Percentiles rank a stretch among this genome's conserved stretches.
phyloP scores from a whole-genome alignment of 2,113 vertebrate species.

The Zosterops borbonicus region DNA sequence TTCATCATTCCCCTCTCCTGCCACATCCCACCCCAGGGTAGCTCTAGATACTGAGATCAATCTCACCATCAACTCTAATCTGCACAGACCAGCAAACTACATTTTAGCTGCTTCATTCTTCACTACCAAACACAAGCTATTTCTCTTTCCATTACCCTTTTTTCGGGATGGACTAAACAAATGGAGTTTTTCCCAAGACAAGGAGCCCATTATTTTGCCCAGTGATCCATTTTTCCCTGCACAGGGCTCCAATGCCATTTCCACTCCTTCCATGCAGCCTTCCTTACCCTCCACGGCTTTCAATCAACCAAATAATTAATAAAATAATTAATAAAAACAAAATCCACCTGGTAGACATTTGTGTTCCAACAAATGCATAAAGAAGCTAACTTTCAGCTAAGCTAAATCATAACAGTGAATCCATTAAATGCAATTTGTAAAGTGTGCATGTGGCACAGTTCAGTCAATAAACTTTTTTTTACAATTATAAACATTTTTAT shows the following conservation, averaged over 20 bases:
- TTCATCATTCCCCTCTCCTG: background rate
- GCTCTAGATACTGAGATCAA: background rate
- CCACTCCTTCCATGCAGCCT: background rate
- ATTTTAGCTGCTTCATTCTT: background rate
- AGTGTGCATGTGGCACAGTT: background rate
- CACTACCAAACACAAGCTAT: background rate
- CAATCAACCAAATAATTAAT: background rate
- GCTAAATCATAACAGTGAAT: background rate
- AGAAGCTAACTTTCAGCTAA: background rate
- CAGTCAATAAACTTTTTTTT: background rate
- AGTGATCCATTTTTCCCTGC: background rate
- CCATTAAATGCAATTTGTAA: background rate
- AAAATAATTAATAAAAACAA: background rate
- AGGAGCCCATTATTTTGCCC: background rate
- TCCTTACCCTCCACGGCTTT: background rate
- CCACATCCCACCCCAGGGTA: background rate
- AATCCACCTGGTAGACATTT: background rate
- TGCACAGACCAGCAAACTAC: background rate
- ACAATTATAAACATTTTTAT: background rate
- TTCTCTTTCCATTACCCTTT: background rate
- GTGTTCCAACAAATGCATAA: background rate
- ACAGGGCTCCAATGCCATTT: rapidly evolving
- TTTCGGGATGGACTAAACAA: background rate
- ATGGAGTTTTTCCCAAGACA: background rate
- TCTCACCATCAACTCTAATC: background rate